phyloP scores from a whole-genome alignment of 1,140 invertebrate genomes.

The Rhyacophila brunnea region DNA sequence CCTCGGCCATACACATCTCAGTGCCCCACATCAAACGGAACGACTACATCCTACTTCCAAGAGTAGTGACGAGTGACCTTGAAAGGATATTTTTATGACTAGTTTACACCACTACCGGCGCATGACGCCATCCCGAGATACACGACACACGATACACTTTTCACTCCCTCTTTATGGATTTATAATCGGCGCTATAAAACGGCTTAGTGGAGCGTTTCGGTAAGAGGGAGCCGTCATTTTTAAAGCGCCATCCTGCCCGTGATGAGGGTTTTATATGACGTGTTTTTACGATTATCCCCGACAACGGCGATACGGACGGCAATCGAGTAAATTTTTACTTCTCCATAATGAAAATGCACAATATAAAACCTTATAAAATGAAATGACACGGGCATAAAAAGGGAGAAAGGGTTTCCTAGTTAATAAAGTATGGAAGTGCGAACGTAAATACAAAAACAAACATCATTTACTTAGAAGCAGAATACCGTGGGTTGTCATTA shows the following conservation, averaged over 20 bases:
- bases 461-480: too few species aligned
- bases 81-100: background rate
- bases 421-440: too few species aligned
- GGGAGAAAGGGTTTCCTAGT: too few species aligned
- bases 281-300: too few species aligned
- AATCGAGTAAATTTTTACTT: background rate
- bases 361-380: too few species aligned
- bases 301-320: background rate
- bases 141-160: background rate
- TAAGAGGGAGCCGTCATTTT: background rate
- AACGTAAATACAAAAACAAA: too few species aligned
- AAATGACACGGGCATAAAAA: too few species aligned
- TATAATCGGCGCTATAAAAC: slow-evolving; percentile 17
- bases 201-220: slow-evolving; percentile 7
- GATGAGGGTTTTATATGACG: too few species aligned
- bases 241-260: background rate
- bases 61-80: background rate
- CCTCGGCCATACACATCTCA: background rate
- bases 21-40: slow-evolving; percentile 15
- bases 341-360: background rate
- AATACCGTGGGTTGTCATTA: too few species aligned
- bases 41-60: background rate
- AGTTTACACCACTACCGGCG: background rate
- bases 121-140: background rate
- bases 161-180: slow-evolving; percentile 12